Base-by-base conservation (phyloP, 2,888 invertebrate species). In the Amiota mariae region DNA sequence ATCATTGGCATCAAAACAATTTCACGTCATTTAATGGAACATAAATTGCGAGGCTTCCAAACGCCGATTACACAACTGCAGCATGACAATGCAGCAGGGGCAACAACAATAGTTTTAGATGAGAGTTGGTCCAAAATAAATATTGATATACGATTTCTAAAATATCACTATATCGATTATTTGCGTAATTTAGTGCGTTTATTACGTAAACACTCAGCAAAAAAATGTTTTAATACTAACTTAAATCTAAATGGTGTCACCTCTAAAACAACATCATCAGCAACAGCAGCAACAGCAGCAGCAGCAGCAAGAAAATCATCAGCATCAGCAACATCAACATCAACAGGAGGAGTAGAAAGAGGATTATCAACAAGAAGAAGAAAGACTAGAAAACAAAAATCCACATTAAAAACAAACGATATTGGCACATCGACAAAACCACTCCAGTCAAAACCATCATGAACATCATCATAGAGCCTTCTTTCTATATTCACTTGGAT, bases 91-190 rank as follows among this genome's bases (percentile, higher is more conserved):
- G 71, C 18, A 6, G 64, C 73, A 54, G 59, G 67, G 1, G 71
- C 72, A n/a, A 75, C 79, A 1, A 71, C 78, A 73, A 71, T 76
- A 70, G 75, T 11, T 18, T 59, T 59, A 24, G 59, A 68, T 24
- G 51, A 46, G 51, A 51, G 51, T 2, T 51, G 10, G 10, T 36
- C 36, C 4, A 36, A 36, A 36, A 51, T 68, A 4, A 24, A 47
- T 8, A 18, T 84, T 64, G 88, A 88, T 71, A 77, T 82, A 2
- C 76, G 81, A 57, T 87, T 86, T 64, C 77, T 81, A 2, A 88
- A 88, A 70, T 77, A 76, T 18, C 76, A 81, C 12, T 88, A 84
- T 61, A 72, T 78, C 0, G 54, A 75, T 72, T 87, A 81, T 64
- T 18, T 87, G 59, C 80, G 79, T 56, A 77, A 80, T 4, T 71